phyloP scores from a whole-genome alignment of 2,888 invertebrate genomes.

The Lissonota sp. region DNA sequence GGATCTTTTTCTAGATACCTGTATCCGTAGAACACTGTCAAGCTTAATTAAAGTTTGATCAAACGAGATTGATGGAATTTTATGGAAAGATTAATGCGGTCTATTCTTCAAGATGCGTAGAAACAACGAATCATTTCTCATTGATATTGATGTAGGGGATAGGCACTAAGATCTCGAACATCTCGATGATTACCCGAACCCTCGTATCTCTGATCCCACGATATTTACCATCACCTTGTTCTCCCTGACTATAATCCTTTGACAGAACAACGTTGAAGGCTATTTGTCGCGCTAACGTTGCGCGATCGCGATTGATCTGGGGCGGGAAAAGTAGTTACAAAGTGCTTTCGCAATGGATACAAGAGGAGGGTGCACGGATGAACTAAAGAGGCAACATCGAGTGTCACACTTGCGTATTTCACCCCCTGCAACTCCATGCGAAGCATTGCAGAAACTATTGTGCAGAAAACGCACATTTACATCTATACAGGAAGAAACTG shows the following conservation, averaged over 20 bases:
- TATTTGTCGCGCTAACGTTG: slow-evolving; percentile 75
- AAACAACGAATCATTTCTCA: too few species aligned
- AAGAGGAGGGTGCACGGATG: slow-evolving; percentile 32
- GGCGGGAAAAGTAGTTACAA: slow-evolving; percentile 62
- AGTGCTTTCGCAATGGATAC: slow-evolving; percentile 23
- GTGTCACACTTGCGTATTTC: neutral
- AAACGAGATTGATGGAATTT: too few species aligned
- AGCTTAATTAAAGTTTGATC: too few species aligned
- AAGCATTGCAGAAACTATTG: slow-evolving; percentile 24
- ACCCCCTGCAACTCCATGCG: slow-evolving; percentile 13
- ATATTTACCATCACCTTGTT: slow-evolving; percentile 13
- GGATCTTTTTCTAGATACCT: too few species aligned
- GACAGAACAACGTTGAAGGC: slow-evolving; percentile 61
- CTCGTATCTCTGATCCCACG: slow-evolving; percentile 20
- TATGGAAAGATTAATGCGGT: too few species aligned
- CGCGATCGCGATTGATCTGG: slow-evolving; percentile 58
- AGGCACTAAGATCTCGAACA: too few species aligned
- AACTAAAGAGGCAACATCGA: slow-evolving; percentile 37
- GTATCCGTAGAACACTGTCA: too few species aligned
- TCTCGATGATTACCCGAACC: neutral
- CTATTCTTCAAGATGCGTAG: too few species aligned
- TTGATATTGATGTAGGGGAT: too few species aligned
- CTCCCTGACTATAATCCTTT: slow-evolving; percentile 70
- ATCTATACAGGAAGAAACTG: too few species aligned
- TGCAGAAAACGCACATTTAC: neutral